Percentiles rank a stretch among this genome's conserved stretches.
These are phyloP conservation scores for Coronaproctus castanopsis DNA, from an alignment of 2,888 invertebrate species.

Conservation along the genomic window DNA sequence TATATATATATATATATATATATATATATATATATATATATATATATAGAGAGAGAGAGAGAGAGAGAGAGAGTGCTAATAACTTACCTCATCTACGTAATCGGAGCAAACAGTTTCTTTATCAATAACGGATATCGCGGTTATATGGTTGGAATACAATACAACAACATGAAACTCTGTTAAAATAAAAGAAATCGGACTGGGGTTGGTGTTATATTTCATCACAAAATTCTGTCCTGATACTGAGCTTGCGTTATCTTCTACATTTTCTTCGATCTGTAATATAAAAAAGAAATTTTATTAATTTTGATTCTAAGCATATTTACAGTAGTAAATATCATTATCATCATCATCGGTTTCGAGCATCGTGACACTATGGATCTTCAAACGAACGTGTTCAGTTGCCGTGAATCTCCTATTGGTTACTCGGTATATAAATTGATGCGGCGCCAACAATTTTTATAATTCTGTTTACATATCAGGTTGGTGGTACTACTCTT, in stretches of 20 bases:
- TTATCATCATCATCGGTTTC: no score
- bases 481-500: no score
- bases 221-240: constrained; percentile 25
- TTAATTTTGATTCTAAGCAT: constrained; percentile 5
- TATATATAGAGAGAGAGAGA: no score
- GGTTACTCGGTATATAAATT: no score
- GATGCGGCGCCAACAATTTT: no score
- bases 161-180: constrained; percentile 80
- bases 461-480: no score
- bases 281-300: constrained; percentile 23
- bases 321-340: neutral
- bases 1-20: no score
- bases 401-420: no score
- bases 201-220: constrained; percentile 29
- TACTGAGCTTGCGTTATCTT: constrained; percentile 32
- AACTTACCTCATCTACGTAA: constrained; percentile 44
- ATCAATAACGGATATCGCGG: constrained; percentile 65
- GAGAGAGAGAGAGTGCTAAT: no score
- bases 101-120: constrained; percentile 74
- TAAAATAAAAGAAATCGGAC: constrained; percentile 44
- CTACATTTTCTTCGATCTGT: constrained; percentile 22
- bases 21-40: no score
- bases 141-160: constrained; percentile 61
- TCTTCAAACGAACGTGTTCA: no score
- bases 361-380: no score